Evolutionary conservation across 2,888 invertebrate species (phyloP), one percentile per base, ranked within the genome.

Genomic region (Xestia c-nigrum): DNA sequence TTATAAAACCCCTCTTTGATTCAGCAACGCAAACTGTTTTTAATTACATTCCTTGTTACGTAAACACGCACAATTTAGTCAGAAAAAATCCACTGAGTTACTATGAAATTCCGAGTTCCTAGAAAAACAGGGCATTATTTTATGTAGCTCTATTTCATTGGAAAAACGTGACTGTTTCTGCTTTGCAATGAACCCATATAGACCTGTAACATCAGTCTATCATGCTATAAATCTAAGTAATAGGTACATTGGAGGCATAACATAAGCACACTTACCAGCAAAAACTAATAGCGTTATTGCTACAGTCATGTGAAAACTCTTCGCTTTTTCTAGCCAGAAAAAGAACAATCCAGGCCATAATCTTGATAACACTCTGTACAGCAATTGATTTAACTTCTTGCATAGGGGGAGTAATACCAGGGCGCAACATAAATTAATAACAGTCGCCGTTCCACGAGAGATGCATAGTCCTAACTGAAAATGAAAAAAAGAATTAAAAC

Each of bases 381-480:
- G 87, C 57, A 96, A 82, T 86, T 96, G 95, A 87, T 96, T 96
- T n/a, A 97, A 86, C 82, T 96, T 95, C 90, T 97, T 97, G 90
- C 97, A 97, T 88, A 97, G 91, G 40, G 97, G 97, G 72, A 96
- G 88, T 81, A 96, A 85, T 77, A 96, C 93, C 81, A 96, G 84
- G 52, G 96, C 95, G 75, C 94, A 93, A 87, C 96, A 95, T 66
- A 96, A 80, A 83, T 96, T 96, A 72, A 97, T 87, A 70, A 97
- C 95, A 43, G 97, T 93, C 6, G 97, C 97, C 7, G 97, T 97
- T 16, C 95, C 97, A 47, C 97, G 94, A 10, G 97, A 97, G 77
- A 97, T 87, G 89, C 97, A 97, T 84, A 97, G 91, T 74, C 97
- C 97, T 88, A 95, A 87, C 97, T 97, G 95, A 83, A 95, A 95